Base-by-base conservation (phyloP, 2,888 invertebrate genomes). In the Mesopsocus fuscifrons region DNA sequence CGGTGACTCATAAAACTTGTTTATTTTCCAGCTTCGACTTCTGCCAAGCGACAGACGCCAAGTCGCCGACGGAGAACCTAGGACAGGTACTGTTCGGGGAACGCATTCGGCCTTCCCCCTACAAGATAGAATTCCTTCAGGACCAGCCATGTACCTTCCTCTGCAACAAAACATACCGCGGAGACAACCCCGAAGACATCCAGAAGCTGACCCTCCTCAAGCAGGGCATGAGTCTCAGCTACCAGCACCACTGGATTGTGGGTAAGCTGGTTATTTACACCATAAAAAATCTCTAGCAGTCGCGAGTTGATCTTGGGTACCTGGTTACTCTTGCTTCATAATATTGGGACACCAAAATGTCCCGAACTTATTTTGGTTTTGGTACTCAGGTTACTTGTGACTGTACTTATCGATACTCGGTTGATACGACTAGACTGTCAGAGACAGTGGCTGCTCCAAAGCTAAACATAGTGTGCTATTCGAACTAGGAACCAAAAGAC, bases 11-110 rank as follows among this genome's bases (percentile, higher is more conserved):
- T 35, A 43, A 18, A 38, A 23, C 44, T 17, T 45, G 22, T 41
- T 46, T 45, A 50, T 49, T 48, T 55, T 61, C 26, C 57, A 77
- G 77, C 59, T 98, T 97, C 62, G 97, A 98, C 61, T 97, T 98
- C 60, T 98, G 98, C 60, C 58, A 70, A 17, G 68, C 72, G 3
- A 74, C 77, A 52, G 76, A 78, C 49, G 72, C 72, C 21, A 72
- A 79, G 52, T 88, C 91, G 1, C 95, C 95, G 0, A 88, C 88
- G 1, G 98, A 98, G 63, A 98, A 98, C 57, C 72, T 98, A 42
- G 98, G 98, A 1, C 98, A 98, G 66, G 95, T 98, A 31, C 87
- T 98, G 1, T 97, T 98, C 60, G 98, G 98, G n/a, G 97, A 98
- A 65, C 70, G 98, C 54, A 97, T 98, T 56, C 69, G 92, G 43